These are phyloP conservation scores for Idaea straminata DNA, from an alignment of 2,888 invertebrate species.

Conservation along the genomic window DNA sequence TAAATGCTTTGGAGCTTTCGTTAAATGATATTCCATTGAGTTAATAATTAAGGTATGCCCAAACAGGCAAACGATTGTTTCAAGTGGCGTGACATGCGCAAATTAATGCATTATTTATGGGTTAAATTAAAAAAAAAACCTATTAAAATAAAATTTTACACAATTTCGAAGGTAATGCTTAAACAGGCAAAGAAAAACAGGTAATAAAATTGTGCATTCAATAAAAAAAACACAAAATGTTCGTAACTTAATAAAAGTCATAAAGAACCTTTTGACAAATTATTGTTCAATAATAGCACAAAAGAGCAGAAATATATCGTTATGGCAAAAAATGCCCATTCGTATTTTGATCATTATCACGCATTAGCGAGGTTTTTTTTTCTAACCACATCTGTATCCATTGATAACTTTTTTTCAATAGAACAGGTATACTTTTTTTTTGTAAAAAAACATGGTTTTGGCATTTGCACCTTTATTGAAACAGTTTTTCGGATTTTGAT, in stretches of 20 bases:
- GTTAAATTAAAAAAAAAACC: too few relatives aligned
- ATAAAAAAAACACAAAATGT: too few relatives aligned
- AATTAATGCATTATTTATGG: too few relatives aligned
- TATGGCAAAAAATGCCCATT: constrained; percentile 30
- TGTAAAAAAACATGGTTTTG: constrained; percentile 39
- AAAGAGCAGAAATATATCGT: not conserved
- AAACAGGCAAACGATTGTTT: too few relatives aligned
- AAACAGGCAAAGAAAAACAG: too few relatives aligned
- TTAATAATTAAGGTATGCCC: too few relatives aligned
- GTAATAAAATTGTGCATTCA: too few relatives aligned
- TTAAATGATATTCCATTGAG: not conserved
- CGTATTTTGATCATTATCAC: constrained; percentile 51
- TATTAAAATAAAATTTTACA: too few relatives aligned
- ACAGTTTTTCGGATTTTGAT: constrained; percentile 58
- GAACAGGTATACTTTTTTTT: constrained; percentile 40
- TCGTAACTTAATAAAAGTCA: too few relatives aligned
- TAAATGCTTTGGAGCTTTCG: not conserved
- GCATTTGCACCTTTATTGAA: constrained; percentile 64
- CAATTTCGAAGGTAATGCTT: too few relatives aligned
- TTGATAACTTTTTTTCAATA: constrained; percentile 46
- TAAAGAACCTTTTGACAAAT: too few relatives aligned
- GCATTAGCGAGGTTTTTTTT: constrained; percentile 57
- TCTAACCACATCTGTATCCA: constrained; percentile 28
- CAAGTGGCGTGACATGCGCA: too few relatives aligned
- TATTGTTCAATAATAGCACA: not conserved